Percentiles rank a stretch among this genome's conserved stretches.
These are phyloP conservation scores for Phylloscopus trochilus DNA, from an alignment of 2,113 vertebrate genomes.

Conservation along the genomic window DNA sequence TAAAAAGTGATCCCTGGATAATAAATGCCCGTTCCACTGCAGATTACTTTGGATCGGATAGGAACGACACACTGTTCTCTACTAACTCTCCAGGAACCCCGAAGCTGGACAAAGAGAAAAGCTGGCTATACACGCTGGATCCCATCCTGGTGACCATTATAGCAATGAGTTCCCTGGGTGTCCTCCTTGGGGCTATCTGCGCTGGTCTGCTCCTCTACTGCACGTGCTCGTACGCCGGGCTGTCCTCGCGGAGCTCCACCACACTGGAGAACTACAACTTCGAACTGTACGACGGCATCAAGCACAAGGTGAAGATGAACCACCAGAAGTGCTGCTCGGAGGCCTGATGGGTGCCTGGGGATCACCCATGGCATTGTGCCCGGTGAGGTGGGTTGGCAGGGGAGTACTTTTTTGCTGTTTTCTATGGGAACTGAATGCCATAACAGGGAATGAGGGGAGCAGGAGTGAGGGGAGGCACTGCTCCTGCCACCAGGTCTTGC, in stretches of 20 bases:
- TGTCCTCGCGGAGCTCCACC: slow-evolving; percentile 93
- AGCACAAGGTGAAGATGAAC: slow-evolving; percentile 98
- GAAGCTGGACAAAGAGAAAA: slow-evolving; percentile 87
- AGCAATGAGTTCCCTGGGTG: slow-evolving; percentile 95
- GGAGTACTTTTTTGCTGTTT: slow-evolving; percentile 54
- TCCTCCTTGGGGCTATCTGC: slow-evolving; percentile 91
- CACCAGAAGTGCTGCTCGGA: slow-evolving; percentile 98
- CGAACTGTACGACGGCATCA: slow-evolving; percentile 94
- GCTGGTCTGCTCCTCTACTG: slow-evolving; percentile 95
- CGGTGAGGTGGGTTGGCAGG: slow-evolving; percentile 50
- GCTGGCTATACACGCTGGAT: slow-evolving; percentile 93
- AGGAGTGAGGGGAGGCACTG: slow-evolving; percentile 12
- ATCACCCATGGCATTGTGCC: slow-evolving; percentile 47
- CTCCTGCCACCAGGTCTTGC: neutral
- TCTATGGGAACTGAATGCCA: slow-evolving; percentile 76
- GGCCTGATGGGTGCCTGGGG: slow-evolving; percentile 76
- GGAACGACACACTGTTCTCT: slow-evolving; percentile 71
- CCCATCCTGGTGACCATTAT: slow-evolving; percentile 99
- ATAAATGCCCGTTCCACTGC: slow-evolving; percentile 46
- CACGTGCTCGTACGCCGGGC: slow-evolving; percentile 90
- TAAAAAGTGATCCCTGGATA: slow-evolving; percentile 7
- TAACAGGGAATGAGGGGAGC: slow-evolving; percentile 37
- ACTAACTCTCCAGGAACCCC: slow-evolving; percentile 74
- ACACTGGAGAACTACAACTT: slow-evolving; percentile 99
- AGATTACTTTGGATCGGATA: slow-evolving; percentile 76